These are phyloP conservation scores for Hyperopisus bebe DNA, from an alignment of 2,113 vertebrate genomes.

Conservation along the genomic window DNA sequence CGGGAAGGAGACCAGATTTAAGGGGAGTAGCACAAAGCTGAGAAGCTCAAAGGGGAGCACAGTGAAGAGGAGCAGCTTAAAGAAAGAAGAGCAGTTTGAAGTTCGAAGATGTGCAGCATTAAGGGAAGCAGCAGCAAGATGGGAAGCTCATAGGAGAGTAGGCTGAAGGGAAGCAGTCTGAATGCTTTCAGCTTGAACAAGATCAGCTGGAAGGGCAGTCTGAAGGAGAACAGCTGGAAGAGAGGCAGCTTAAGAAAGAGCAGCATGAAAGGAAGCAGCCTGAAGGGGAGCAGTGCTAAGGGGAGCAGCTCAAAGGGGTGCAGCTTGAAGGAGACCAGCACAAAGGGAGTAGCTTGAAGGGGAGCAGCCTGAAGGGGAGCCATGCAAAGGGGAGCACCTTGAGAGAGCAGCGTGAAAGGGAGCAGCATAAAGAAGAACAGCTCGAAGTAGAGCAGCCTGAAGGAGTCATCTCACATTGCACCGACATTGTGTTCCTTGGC, in stretches of 20 bases:
- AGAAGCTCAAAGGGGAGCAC: neutral
- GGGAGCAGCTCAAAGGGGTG: neutral
- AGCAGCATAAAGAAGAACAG: neutral
- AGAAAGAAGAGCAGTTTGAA: neutral
- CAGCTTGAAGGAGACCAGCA: neutral
- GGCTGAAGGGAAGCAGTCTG: neutral
- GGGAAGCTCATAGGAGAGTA: too few species aligned
- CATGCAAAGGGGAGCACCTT: neutral
- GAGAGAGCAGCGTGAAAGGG: neutral
- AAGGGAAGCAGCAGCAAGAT: neutral
- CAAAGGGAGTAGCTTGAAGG: neutral
- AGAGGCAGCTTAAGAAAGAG: neutral
- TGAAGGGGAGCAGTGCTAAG: neutral
- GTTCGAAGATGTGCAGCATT: neutral
- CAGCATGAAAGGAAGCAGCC: neutral
- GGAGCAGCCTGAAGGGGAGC: neutral
- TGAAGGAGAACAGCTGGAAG: neutral
- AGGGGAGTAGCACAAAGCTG: neutral
- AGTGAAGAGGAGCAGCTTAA: neutral
- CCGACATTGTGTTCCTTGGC: neutral
- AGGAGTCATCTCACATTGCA: neutral
- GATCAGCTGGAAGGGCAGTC: neutral
- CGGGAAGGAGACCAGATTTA: neutral
- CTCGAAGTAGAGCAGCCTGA: neutral
- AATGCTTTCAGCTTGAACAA: too few species aligned